phyloP scores from a whole-genome alignment of 2,888 invertebrate species.

The Pandemis cinnamomeana region DNA sequence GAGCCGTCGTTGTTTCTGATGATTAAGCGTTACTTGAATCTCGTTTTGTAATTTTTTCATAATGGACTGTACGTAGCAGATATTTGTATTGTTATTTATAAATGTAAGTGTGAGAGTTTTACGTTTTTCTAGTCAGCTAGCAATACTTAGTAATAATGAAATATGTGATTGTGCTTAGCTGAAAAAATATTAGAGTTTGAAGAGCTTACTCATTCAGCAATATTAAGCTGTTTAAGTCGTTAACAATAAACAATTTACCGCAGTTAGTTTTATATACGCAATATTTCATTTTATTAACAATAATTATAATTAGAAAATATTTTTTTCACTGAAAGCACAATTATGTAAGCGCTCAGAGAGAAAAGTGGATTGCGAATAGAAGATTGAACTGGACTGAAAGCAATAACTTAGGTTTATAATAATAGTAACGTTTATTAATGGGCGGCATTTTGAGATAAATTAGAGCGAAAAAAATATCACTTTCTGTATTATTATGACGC shows the following conservation, averaged over 20 bases:
- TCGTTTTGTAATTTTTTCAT: conserved; percentile 18
- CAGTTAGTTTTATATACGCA: neutral
- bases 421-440: neutral
- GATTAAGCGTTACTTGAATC: conserved; percentile 14
- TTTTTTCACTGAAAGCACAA: conserved; percentile 25
- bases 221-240: conserved; percentile 35
- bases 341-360: conserved; percentile 14
- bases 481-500: conserved; percentile 1
- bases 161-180: conserved; percentile 6
- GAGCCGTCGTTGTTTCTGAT: neutral
- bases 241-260: neutral
- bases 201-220: conserved; percentile 35
- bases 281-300: conserved; percentile 4
- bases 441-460: neutral
- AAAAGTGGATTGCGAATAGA: neutral
- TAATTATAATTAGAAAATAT: conserved; percentile 14
- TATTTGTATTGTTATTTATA: conserved; percentile 19
- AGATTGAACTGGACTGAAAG: conserved; percentile 26
- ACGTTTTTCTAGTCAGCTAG: conserved; percentile 38
- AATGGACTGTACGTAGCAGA: conserved; percentile 2
- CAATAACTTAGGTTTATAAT: conserved; percentile 33
- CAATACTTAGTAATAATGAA: conserved; percentile 17
- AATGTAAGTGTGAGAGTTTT: conserved; percentile 16
- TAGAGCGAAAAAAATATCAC: conserved; percentile 19
- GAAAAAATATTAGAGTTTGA: conserved; percentile 10